phyloP scores from a whole-genome alignment of 2,113 vertebrate genomes.

The Apteryx mantelli region DNA sequence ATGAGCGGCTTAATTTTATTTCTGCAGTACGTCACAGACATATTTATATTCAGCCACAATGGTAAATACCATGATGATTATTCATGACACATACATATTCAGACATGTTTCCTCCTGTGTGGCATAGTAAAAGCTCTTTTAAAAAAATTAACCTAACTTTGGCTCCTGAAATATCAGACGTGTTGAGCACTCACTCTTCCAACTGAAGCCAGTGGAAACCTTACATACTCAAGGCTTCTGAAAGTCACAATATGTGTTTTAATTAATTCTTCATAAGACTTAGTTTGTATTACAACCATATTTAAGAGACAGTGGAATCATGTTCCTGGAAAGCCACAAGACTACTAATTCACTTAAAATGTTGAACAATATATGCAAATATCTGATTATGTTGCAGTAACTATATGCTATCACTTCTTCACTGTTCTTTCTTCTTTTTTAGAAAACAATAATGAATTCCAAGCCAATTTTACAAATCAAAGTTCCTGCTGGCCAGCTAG shows the following conservation, averaged over 20 bases:
- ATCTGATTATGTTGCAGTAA: background rate
- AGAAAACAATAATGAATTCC: background rate
- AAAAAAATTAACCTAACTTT: background rate
- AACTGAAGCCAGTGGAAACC: background rate
- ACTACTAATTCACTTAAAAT: background rate
- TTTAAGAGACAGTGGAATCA: background rate
- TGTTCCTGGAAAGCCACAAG: background rate
- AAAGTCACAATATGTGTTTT: background rate
- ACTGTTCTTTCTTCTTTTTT: background rate
- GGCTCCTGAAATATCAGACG: background rate
- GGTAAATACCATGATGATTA: background rate
- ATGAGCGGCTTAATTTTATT: background rate
- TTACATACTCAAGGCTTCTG: background rate
- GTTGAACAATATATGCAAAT: background rate
- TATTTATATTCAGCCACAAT: background rate
- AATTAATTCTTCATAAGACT: background rate
- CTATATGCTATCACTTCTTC: background rate
- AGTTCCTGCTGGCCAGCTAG: background rate
- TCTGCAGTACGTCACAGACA: background rate
- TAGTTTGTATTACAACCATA: background rate
- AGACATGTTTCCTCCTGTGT: background rate
- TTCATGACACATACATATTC: background rate
- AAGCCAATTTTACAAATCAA: background rate
- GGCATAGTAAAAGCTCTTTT: background rate
- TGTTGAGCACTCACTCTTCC: background rate